phyloP scores from a whole-genome alignment of 2,888 invertebrate species.

The Habroteleia sp. region DNA sequence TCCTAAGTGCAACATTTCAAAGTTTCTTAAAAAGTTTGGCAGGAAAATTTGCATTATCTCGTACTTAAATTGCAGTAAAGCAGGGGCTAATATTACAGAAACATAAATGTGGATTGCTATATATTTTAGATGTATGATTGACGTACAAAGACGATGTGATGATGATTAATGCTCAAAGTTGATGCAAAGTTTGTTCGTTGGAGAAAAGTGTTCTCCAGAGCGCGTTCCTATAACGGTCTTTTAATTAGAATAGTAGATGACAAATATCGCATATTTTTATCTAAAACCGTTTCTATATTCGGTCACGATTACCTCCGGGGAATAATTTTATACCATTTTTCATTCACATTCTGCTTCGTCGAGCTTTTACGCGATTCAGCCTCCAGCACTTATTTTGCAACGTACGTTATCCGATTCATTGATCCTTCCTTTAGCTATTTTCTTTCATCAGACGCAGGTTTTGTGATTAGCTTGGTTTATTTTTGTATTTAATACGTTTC shows the following conservation, averaged over 20 bases:
- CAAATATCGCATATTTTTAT: conserved; percentile 73
- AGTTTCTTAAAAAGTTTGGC: conserved; percentile 37
- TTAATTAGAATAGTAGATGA: conserved; percentile 70
- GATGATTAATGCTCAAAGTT: conserved; percentile 61
- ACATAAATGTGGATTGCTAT: conserved; percentile 43
- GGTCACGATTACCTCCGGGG: conserved; percentile 64
- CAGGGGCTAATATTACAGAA: conserved; percentile 45
- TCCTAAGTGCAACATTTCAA: conserved; percentile 46
- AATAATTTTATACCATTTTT: conserved; percentile 67
- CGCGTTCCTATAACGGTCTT: conserved; percentile 53
- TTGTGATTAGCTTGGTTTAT: conserved; percentile 37
- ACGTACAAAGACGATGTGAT: conserved; percentile 58
- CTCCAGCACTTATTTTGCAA: conserved; percentile 45
- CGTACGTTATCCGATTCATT: conserved; percentile 44
- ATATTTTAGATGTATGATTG: conserved; percentile 59
- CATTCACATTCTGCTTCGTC: conserved; percentile 47
- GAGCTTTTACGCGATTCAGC: conserved; percentile 41
- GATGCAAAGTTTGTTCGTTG: conserved; percentile 16
- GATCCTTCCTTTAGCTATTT: conserved; percentile 39
- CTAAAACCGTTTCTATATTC: conserved; percentile 67
- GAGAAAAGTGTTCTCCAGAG: conserved; percentile 43
- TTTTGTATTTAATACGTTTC: conserved; percentile 37
- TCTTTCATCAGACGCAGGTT: conserved; percentile 23
- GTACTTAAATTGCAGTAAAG: conserved; percentile 28
- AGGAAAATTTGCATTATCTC: conserved; percentile 35